Base-by-base conservation (phyloP, 53 echinoderm and acorn worm species). In the Apostichopus leukothele region DNA sequence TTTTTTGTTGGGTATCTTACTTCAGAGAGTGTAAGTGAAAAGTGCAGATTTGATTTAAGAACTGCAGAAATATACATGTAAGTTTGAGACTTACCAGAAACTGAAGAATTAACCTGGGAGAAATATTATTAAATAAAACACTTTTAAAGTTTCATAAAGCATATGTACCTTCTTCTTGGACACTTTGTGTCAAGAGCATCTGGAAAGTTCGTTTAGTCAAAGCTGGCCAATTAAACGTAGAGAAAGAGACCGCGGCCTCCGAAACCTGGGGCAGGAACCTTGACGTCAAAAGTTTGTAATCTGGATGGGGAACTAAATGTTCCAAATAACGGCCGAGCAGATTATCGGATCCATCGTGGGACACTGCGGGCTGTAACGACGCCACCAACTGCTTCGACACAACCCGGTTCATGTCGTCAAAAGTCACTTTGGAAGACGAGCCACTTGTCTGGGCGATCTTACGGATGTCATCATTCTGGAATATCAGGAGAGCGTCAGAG, bases 251-350 rank as follows among this genome's bases (percentile, higher is more conserved):
- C 0, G 99, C 86, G 0, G 86, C 92, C 71, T 96, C 94, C 3
- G 99, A 93, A 19, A 89, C 90, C 79, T 99, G 99, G 11, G 99
- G 99, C 3, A 96, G 91, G 75, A 90, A 89, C 52, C 94, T 92
- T 76, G 94, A 80, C 9, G 96, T 99, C 90, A 99, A 75, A 21
- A 99, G 93, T 89, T 99, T 99, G 83, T 94, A 99, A 68, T 99
- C 99, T 9, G 96, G 93, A 88, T 99, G 96, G 53, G 96, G 89
- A 11, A 99, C 96, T 7, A 99, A 77, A 66, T 91, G 91, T 78
- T 93, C 92, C 71, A 99, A 60, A 73, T 94, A 85, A 57, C 76
- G 78, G 20, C 94, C 94, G 2, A 99, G 63, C 23, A 59, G 20
- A 52, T 74, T 87, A 6, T 7, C 21, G 9, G 53, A 74, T 6